A percentile compares a stretch with the other conserved stretches of the same genome.
Conservation (phyloP, 2,113 vertebrate species). For the Coptodon bakossiorum region DNA sequence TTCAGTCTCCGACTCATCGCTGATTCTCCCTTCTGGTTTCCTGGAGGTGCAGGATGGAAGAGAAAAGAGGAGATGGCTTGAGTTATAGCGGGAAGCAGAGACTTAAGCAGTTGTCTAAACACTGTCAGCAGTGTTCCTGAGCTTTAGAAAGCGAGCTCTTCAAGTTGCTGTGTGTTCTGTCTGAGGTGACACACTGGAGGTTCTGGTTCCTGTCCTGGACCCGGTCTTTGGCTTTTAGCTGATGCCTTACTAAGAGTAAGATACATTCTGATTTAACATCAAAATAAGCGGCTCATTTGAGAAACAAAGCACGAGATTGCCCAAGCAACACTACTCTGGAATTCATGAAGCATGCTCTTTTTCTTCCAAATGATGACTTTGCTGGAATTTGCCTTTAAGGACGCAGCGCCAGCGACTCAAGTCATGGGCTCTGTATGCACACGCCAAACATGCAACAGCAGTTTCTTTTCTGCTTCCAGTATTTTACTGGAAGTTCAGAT, state of each 20-base stretch:
- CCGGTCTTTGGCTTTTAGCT: not conserved
- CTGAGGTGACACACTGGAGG: conserved; percentile 20
- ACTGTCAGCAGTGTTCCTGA: conserved; percentile 52
- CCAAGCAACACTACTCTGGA: not conserved
- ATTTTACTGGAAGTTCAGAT: conserved; percentile 15
- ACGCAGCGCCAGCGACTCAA: not conserved
- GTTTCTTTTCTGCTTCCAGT: not conserved
- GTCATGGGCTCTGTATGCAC: not conserved
- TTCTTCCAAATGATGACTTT: conserved; percentile 31
- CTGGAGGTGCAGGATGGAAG: not conserved
- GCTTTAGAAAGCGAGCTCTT: conserved; percentile 6
- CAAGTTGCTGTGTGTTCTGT: conserved; percentile 40
- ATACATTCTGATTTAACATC: not conserved
- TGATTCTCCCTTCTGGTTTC: not conserved
- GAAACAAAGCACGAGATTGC: not conserved
- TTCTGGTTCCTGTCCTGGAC: conserved; percentile 41
- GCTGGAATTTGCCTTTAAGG: conserved; percentile 40
- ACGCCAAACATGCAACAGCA: conserved; percentile 4
- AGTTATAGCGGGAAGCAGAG: conserved; percentile 54
- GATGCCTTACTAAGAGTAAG: not conserved
- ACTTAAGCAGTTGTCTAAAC: conserved; percentile 58
- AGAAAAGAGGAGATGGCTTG: not conserved
- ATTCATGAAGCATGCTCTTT: conserved; percentile 9
- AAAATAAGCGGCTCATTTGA: not conserved
- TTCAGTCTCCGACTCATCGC: not conserved